Conservation (phyloP, 30 jellyfish, hydroid and myxozoan genomes). For the Aurelia aurita region DNA sequence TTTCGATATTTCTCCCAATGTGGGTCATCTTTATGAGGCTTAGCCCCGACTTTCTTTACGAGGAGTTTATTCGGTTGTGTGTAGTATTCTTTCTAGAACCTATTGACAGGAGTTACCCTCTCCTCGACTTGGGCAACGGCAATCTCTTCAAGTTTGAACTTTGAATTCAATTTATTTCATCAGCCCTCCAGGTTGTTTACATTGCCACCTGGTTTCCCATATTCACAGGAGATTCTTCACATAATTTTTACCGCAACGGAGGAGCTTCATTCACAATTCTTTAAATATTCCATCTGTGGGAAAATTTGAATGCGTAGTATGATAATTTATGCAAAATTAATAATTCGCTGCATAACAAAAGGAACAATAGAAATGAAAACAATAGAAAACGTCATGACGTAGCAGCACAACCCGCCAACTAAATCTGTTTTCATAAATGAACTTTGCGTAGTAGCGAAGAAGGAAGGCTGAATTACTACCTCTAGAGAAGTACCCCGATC, state of each 20-base stretch:
- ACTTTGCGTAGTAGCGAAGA: slow-evolving; percentile 71
- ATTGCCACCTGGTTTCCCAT: no score
- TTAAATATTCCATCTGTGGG: slow-evolving; percentile 22
- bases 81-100: no score
- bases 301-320: slow-evolving; percentile 28
- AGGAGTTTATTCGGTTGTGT: no score
- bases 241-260: slow-evolving; percentile 2
- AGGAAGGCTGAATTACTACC: neutral
- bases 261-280: slow-evolving; percentile 62
- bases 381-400: slow-evolving; percentile 61
- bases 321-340: slow-evolving; percentile 43
- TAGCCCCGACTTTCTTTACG: no score
- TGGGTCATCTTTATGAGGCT: no score
- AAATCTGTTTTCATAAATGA: slow-evolving; percentile 65
- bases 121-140: no score
- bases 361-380: slow-evolving; percentile 7
- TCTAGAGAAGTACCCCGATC: neutral
- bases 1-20: no score
- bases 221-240: neutral
- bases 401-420: slow-evolving; percentile 76
- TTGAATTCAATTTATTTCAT: no score
- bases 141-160: no score
- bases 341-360: slow-evolving; percentile 24
- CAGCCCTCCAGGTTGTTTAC: no score
- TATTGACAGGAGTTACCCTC: no score